Conservation (phyloP, 2,113 vertebrate genomes). For the Rutilus rutilus region DNA sequence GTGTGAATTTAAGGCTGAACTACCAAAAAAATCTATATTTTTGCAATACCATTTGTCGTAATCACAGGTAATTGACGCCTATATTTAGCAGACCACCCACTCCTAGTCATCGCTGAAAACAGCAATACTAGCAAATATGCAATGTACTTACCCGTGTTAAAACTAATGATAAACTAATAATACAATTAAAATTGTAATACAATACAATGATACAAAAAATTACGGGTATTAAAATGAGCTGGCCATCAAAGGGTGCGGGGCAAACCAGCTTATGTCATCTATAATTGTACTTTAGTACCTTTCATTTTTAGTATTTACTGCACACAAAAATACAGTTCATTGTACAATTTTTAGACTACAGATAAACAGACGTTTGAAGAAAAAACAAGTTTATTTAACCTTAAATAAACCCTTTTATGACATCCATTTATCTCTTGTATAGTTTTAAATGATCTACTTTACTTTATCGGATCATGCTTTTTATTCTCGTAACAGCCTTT, state of each 20-base stretch:
- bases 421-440: neutral
- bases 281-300: neutral
- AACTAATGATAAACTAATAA: too few relatives aligned
- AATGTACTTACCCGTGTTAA: neutral
- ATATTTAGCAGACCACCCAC: neutral
- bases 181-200: neutral
- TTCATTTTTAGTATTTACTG: neutral
- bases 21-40: neutral
- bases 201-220: neutral
- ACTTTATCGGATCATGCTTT: neutral
- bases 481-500: neutral
- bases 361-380: neutral
- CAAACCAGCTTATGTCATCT: neutral
- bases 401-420: neutral
- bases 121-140: neutral
- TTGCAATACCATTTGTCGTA: neutral
- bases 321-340: neutral
- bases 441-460: neutral
- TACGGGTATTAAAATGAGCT: neutral
- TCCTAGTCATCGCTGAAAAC: neutral
- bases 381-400: neutral
- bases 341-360: neutral
- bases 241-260: neutral
- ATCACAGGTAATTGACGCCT: neutral
- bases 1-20: neutral